Evolutionary conservation across 53 echinoderm and acorn worm genomes (phyloP), one percentile per base, ranked within the genome.

Genomic region (Glandiceps talaboti): DNA sequence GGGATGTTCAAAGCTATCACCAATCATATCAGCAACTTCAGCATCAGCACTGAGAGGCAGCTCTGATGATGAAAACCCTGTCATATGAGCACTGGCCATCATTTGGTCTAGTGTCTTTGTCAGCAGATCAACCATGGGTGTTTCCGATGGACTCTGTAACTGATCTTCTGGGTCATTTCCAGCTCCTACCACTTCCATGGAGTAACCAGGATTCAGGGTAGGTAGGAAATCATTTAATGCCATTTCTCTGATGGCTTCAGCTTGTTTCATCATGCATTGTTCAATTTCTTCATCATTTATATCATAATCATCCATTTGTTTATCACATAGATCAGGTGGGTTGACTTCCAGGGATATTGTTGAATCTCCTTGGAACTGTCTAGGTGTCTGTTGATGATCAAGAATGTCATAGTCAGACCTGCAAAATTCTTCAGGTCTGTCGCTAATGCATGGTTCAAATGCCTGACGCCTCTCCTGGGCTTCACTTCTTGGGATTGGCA

Each of bases 131-230:
- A 45, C 64, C 64, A 45, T 45, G 6, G 64, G 64, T 45, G 64
- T 45, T 20, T 45, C 64, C 20, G 64, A 78, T 78, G 32, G 79
- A 78, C 79, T 78, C 31, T 78, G 79, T 32, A 78, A 32, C 27
- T 78, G 32, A 32, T 78, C 79, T 6, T 78, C 32, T 78, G 79
- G 1, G 31, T 26, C 79, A 78, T 78, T 78, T 78, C 79, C 32
- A 32, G 79, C 27, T 78, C 32, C 79, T 32, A 32, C 31, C 32
- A 78, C 64, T 45, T 45, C 64, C 64, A 45, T 45, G 64, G 64
- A 45, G 64, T 45, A 12, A 12, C 64, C 64, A 20, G 64, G 6
- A 6, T 45, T 20, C 6, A 45, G 64, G 6, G 64, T 12, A 45
- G 64, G 20, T 20, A 45, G 64, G 6, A 45, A 20, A 20, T 45